Percentiles rank a stretch among this genome's conserved stretches.
These are phyloP conservation scores for Aurelia sp. DNA, from an alignment of 30 jellyfish, hydroid and myxozoan species.

Conservation along the genomic window DNA sequence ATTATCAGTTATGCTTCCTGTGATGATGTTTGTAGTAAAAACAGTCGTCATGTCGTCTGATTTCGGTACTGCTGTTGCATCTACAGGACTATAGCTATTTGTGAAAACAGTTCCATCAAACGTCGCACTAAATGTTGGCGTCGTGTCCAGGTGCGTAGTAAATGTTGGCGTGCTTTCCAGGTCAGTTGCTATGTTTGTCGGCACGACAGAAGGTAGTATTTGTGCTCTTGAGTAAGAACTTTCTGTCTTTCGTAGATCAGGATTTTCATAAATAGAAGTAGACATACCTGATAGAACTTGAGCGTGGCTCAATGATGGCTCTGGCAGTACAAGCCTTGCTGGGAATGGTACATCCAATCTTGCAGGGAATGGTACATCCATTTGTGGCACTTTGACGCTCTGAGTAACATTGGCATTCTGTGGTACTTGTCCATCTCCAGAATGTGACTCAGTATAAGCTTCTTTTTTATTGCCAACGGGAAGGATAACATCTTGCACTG, in stretches of 20 bases:
- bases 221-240: no score
- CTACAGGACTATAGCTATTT: no score
- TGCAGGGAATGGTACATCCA: neutral
- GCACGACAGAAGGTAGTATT: no score
- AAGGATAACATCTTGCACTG: slow-evolving; percentile 61
- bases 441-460: slow-evolving; percentile 8
- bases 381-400: neutral
- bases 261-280: slow-evolving; percentile 1
- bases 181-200: neutral
- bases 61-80: no score
- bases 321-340: slow-evolving; percentile 51
- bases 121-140: slow-evolving; percentile 19
- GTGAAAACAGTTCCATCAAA: neutral
- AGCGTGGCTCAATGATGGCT: slow-evolving; percentile 41
- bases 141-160: neutral
- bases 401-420: neutral
- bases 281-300: slow-evolving; percentile 72
- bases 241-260: no score
- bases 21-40: no score
- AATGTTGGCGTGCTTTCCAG: slow-evolving; percentile 7
- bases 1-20: no score
- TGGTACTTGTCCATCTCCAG: slow-evolving; percentile 39
- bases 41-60: no score
- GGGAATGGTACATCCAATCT: slow-evolving; percentile 67
- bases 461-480: slow-evolving; percentile 46